Evolutionary conservation across 2,797 vertebrate genomes (phyloP).

Genomic region (Neosilurus mollespiculum): DNA sequence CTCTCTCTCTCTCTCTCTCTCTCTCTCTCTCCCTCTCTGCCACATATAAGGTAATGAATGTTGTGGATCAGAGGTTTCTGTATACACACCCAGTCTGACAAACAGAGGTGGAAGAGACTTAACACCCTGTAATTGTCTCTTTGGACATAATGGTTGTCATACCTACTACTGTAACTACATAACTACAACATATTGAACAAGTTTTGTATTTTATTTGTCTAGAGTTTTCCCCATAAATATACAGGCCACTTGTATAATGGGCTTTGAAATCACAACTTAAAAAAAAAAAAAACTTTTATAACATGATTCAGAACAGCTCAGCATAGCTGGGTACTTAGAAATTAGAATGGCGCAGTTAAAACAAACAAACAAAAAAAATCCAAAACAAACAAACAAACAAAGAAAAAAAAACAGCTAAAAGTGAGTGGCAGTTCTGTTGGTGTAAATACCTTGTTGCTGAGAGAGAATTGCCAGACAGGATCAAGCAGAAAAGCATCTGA

Average conservation of each 20-base stretch:
- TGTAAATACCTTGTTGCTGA: neutral
- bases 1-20: constrained; percentile 15
- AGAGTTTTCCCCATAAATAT: neutral
- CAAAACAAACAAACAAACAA: neutral
- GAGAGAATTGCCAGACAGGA: neutral
- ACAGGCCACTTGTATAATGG: neutral
- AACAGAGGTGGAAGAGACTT: neutral
- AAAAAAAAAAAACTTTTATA: neutral
- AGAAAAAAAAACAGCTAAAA: neutral
- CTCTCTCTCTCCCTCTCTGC: neutral
- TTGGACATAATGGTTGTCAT: neutral
- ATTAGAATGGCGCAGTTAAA: too few species aligned
- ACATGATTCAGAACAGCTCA: neutral
- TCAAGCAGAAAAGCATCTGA: neutral
- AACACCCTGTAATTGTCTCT: neutral
- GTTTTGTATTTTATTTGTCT: neutral
- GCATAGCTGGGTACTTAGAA: neutral
- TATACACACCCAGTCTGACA: constrained; percentile 33
- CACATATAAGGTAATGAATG: constrained; percentile 14
- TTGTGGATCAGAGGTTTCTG: constrained; percentile 41
- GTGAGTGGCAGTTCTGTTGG: neutral
- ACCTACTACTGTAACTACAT: neutral
- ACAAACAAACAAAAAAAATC: neutral
- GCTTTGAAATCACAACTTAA: neutral
- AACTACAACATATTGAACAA: neutral